These are phyloP conservation scores for Idris sp. DNA, from an alignment of 1,140 invertebrate genomes.

Conservation along the genomic window DNA sequence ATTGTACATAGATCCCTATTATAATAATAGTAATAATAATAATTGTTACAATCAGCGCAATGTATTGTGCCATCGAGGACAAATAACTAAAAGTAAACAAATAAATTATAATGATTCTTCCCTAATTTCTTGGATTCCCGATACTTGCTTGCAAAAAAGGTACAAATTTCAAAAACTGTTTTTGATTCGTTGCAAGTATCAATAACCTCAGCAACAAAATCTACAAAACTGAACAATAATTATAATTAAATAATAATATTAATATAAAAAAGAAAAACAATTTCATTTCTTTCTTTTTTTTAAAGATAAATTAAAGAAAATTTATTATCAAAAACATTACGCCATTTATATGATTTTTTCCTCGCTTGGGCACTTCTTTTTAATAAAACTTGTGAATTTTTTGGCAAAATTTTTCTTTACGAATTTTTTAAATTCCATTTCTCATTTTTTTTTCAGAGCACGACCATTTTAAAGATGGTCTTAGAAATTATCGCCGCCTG, in stretches of 20 bases:
- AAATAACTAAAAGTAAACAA: not conserved
- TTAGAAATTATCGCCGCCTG: slow-evolving; percentile 9
- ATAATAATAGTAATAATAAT: not conserved
- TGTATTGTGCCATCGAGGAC: not conserved
- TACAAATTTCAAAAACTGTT: no score
- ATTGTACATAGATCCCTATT: not conserved
- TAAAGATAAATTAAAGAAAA: not conserved
- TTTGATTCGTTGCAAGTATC: no score
- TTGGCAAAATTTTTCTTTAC: no score
- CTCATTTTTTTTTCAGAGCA: not conserved
- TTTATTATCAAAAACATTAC: not conserved
- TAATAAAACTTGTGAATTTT: no score
- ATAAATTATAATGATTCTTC: no score
- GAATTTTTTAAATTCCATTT: not conserved
- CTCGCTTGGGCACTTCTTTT: not conserved
- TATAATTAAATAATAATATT: no score
- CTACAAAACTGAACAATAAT: no score
- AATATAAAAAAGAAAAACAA: no score
- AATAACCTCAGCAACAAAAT: not conserved
- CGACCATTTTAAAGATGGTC: slow-evolving; percentile 6
- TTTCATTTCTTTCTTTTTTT: no score
- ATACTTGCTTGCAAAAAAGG: no score
- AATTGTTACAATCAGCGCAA: not conserved
- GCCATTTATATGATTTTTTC: not conserved
- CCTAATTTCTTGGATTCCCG: no score